Conservation (phyloP, 2,888 invertebrate species). For the Agonum fuliginosum region DNA sequence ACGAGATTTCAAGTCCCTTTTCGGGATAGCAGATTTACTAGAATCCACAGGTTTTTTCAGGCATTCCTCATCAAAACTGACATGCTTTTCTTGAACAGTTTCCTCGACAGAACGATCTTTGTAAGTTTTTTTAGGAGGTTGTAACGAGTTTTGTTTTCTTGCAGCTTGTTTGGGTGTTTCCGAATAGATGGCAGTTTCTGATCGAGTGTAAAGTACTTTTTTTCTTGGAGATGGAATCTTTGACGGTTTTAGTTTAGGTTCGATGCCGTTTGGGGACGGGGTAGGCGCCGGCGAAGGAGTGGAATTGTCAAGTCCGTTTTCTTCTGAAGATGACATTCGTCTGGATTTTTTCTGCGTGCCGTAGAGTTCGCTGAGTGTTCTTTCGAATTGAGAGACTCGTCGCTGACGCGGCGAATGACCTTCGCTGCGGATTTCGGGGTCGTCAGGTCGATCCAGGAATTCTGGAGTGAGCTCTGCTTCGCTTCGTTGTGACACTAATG, state of each 20-base stretch:
- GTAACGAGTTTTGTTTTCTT: conserved; percentile 51
- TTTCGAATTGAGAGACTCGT: conserved; percentile 50
- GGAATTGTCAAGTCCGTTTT: conserved; percentile 10
- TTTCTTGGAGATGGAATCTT: conserved; percentile 60
- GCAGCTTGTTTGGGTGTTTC: conserved; percentile 38
- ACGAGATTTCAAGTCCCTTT: conserved; percentile 43
- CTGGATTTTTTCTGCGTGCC: conserved; percentile 35
- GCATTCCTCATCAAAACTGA: conserved; percentile 59
- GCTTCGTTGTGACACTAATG: conserved; percentile 65
- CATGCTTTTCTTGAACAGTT: conserved; percentile 59
- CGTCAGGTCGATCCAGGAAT: conserved; percentile 64
- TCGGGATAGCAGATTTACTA: conserved; percentile 51
- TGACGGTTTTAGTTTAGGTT: conserved; percentile 42
- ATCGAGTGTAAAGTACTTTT: conserved; percentile 61
- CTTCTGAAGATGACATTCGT: conserved; percentile 8
- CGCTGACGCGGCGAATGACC: conserved; percentile 46
- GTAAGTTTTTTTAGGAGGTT: conserved; percentile 36
- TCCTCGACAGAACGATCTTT: conserved; percentile 45
- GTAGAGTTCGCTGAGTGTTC: conserved; percentile 54
- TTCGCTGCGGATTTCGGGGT: conserved; percentile 47
- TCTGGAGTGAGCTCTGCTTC: conserved; percentile 63
- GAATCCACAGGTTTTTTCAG: conserved; percentile 23
- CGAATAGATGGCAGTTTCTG: conserved; percentile 52
- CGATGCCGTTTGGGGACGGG: conserved; percentile 26
- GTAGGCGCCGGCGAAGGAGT: neutral